These are phyloP conservation scores for Lycaena phlaeas DNA, from an alignment of 2,888 invertebrate genomes.

Conservation along the genomic window DNA sequence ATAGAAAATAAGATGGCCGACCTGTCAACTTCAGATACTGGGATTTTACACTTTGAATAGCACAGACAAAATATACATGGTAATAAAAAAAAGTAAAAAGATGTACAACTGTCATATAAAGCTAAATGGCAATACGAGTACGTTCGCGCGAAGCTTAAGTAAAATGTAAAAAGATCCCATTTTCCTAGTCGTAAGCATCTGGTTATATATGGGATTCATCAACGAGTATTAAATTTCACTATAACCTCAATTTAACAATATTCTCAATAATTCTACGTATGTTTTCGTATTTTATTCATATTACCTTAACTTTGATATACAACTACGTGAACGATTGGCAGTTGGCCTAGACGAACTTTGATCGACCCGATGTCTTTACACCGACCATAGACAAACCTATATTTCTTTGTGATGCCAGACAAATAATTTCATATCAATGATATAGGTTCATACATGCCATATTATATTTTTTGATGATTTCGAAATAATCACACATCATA, in stretches of 20 bases:
- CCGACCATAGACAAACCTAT: conserved; percentile 24
- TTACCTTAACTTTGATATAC: conserved; percentile 29
- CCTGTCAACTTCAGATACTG: neutral
- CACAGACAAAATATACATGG: no score
- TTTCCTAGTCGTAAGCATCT: conserved; percentile 21
- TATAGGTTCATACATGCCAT: neutral
- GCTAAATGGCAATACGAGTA: no score
- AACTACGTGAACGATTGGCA: conserved; percentile 60
- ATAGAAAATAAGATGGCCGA: neutral
- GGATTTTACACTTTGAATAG: no score
- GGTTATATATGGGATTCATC: conserved; percentile 46
- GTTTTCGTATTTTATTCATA: conserved; percentile 41
- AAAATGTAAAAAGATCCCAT: conserved; percentile 9
- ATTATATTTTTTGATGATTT: conserved; percentile 2
- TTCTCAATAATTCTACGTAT: conserved; percentile 51
- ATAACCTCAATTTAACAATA: conserved; percentile 64
- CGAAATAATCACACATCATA: conserved; percentile 18
- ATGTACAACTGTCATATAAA: neutral
- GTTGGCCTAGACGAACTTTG: conserved; percentile 45
- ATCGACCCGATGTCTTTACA: conserved; percentile 17
- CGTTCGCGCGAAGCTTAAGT: conserved; percentile 6
- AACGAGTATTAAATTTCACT: conserved; percentile 69
- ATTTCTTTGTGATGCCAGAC: neutral
- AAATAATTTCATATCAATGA: neutral
- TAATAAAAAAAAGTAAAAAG: no score